Conservation (phyloP, 2,113 vertebrate genomes). For the Ageneiosus marmoratus region DNA sequence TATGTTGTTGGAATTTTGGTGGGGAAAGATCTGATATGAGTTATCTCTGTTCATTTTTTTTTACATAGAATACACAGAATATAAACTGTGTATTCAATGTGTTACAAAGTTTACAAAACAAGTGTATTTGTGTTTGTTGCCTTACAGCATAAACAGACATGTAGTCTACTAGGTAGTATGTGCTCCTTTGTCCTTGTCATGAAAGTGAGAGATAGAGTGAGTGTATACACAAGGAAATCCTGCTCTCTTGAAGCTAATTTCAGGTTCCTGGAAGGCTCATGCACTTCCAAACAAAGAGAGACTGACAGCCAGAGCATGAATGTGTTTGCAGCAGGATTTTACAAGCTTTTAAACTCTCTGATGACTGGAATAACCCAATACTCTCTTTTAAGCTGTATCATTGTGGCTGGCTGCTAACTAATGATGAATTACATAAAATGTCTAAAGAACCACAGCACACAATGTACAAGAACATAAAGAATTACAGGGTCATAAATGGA, state of each 20-base stretch:
- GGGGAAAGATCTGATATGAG: no score
- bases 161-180: not conserved
- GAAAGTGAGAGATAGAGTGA: not conserved
- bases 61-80: no score
- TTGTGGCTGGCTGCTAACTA: constrained; percentile 12
- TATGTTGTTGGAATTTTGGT: no score
- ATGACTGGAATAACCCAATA: constrained; percentile 32
- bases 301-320: constrained; percentile 26
- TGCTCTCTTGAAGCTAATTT: constrained; percentile 34
- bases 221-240: constrained; percentile 9
- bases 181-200: constrained; percentile 20
- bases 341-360: constrained; percentile 41
- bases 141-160: not conserved
- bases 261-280: constrained; percentile 23
- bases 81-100: no score
- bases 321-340: constrained; percentile 22
- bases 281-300: constrained; percentile 31
- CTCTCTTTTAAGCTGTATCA: constrained; percentile 30
- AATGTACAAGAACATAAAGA: constrained; percentile 2
- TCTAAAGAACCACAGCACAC: not conserved
- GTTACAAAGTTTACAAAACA: not conserved
- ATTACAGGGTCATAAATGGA: no score
- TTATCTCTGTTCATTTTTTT: no score
- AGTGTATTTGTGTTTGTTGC: not conserved
- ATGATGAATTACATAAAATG: constrained; percentile 20